Percentiles rank a stretch among this genome's conserved stretches.
Conservation (phyloP, 2,797 vertebrate species). For the Podarcis lilfordi region DNA sequence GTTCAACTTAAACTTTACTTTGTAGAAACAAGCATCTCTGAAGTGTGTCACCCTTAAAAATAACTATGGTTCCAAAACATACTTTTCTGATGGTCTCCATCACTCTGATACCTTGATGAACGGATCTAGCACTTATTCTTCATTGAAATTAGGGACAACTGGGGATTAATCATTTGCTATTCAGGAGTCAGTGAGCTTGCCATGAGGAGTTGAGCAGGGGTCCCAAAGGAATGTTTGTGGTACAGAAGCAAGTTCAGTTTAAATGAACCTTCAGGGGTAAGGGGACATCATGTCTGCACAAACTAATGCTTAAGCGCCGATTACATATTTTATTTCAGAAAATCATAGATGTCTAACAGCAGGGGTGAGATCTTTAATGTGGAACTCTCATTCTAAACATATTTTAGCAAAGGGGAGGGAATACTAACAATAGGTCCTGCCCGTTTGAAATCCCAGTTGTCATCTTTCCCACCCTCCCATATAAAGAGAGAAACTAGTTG, state of each 20-base stretch:
- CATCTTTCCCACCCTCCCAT: conserved; percentile 19
- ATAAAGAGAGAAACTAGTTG: conserved; percentile 6
- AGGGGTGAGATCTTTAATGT: not conserved
- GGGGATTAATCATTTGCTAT: not conserved
- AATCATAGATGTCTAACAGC: not conserved
- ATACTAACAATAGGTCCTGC: not conserved
- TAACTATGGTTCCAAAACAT: not conserved
- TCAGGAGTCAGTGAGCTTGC: not conserved
- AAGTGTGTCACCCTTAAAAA: not conserved
- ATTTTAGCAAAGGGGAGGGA: too few species aligned
- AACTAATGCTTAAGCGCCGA: not conserved
- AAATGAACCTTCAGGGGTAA: not conserved
- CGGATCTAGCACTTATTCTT: not conserved
- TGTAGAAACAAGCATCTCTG: not conserved
- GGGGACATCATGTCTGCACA: not conserved
- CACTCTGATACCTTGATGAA: not conserved
- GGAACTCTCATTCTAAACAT: not conserved
- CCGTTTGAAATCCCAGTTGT: not conserved
- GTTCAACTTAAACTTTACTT: not conserved
- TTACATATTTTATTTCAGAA: not conserved
- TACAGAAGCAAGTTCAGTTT: not conserved
- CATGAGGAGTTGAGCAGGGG: too few species aligned
- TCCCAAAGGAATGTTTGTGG: not conserved
- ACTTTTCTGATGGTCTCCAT: not conserved
- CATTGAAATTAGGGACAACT: not conserved